These are phyloP conservation scores for Lepilemur septentrionalis DNA, from an alignment of 2,797 vertebrate species.

Conservation along the genomic window DNA sequence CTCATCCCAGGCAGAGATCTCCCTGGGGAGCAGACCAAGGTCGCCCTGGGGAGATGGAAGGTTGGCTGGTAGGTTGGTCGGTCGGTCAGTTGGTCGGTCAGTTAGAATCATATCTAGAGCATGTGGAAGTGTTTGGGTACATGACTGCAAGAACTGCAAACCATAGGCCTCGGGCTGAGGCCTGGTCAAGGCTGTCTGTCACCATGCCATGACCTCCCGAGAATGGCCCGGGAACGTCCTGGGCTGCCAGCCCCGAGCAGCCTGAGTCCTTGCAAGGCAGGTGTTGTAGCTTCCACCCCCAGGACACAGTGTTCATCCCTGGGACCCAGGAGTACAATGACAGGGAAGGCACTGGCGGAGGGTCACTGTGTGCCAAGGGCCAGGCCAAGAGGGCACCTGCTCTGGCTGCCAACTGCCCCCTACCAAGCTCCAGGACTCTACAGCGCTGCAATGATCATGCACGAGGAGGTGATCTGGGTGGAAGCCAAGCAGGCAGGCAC, in stretches of 20 bases:
- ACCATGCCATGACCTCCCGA: not conserved
- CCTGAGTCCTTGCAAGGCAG: not conserved
- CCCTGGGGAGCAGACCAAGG: not conserved
- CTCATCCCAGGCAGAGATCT: not conserved
- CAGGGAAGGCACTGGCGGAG: not conserved
- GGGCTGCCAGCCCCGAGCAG: not conserved
- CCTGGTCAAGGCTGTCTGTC: not conserved
- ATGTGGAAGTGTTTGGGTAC: not conserved
- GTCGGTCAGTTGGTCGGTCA: not conserved
- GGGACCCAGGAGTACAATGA: not conserved
- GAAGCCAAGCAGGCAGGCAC: constrained; percentile 65
- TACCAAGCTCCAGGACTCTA: not conserved
- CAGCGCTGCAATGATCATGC: constrained; percentile 3
- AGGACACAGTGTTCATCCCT: not conserved
- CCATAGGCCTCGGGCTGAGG: not conserved
- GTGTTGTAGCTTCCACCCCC: not conserved
- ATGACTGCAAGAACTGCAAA: not conserved
- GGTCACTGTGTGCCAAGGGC: not conserved
- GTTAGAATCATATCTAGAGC: not conserved
- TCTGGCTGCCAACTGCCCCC: not conserved
- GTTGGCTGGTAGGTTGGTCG: no score
- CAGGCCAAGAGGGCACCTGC: not conserved
- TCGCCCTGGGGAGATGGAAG: not conserved
- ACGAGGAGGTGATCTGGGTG: constrained; percentile 30
- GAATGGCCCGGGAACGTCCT: not conserved